These are phyloP conservation scores for Trissoscelio sp. DNA, from an alignment of 2,888 invertebrate species.

Conservation along the genomic window DNA sequence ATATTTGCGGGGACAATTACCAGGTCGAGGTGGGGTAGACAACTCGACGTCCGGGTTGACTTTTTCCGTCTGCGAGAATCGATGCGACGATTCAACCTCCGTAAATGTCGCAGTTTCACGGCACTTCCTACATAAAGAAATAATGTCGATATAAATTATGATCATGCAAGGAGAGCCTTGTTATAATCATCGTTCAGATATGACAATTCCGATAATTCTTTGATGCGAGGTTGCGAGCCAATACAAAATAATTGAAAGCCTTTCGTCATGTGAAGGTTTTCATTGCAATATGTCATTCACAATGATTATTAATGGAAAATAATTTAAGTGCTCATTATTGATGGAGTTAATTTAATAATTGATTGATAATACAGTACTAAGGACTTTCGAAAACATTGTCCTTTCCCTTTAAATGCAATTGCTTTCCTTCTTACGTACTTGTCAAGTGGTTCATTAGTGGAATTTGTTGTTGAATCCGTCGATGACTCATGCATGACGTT, in stretches of 20 bases:
- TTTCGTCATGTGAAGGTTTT: background rate
- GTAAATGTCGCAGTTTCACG: constrained; percentile 71
- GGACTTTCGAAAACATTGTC: background rate
- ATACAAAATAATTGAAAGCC: constrained; percentile 6
- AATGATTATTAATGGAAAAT: background rate
- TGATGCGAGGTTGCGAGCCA: background rate
- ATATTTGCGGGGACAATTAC: constrained; percentile 67
- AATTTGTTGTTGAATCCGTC: constrained; percentile 40
- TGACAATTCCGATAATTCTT: constrained; percentile 26
- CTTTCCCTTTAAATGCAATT: background rate
- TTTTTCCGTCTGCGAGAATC: constrained; percentile 47
- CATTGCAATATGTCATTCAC: background rate
- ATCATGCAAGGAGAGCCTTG: constrained; percentile 58
- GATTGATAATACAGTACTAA: background rate
- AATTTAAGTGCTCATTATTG: background rate
- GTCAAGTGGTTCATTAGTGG: constrained; percentile 55
- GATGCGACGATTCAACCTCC: constrained; percentile 62
- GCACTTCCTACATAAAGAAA: constrained; percentile 75
- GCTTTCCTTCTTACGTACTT: constrained; percentile 51
- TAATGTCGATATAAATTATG: constrained; percentile 68
- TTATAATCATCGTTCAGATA: constrained; percentile 21
- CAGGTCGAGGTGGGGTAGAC: constrained; percentile 75
- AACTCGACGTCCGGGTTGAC: constrained; percentile 59
- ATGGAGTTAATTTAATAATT: background rate
- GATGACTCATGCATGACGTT: constrained; percentile 17